Base-by-base conservation (phyloP, 2,113 vertebrate genomes). In the Syngnathus scovelli region DNA sequence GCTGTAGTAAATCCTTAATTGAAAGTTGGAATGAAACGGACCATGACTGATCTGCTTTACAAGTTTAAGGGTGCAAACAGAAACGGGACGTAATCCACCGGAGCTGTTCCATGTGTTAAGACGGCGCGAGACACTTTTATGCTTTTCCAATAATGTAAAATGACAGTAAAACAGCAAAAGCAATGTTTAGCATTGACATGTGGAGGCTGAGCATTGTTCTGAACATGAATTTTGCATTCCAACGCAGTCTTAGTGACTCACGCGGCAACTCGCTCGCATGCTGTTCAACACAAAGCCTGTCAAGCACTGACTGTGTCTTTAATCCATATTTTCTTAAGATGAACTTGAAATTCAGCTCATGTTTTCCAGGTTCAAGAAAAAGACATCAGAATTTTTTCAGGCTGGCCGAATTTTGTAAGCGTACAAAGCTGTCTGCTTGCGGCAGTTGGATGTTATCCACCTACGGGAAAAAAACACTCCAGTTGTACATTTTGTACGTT, bases 1-100 rank as follows among this genome's bases (percentile, higher is more conserved):
- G 85, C 83, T 83, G 81, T 80, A 83, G 70, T 79, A 82, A 88
- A 84, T 87, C 83, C 81, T 82, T 81, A 85, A 89, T 87, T 90
- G 81, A 88, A 89, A 82, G 78, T 78, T 62, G 77, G 80, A 82
- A 77, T 81, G 77, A 86, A 72, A 86, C 80, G 72, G 66, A 77
- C 79, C 82, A 77, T 86, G 86, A 86, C 84, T 83, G 73, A 85
- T 80, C 75, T 75, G 61, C 67, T 81, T 85, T 83, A 76, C 70
- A 80, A 84, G 80, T 86, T 85, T 74, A 72, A 70, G 74, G 75
- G 60, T 44, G 69, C 66, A 66, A 70, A 71, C 70, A 81, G 73
- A 82, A 76, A 80, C 75, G 69, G 74, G 64, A 79, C 77, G 70
- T 85, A 86, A 90, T 85, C 85, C 86, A 72, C 8, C 49, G 65